phyloP scores from a whole-genome alignment of 1,140 invertebrate genomes.

The Pogonus chalceus region DNA sequence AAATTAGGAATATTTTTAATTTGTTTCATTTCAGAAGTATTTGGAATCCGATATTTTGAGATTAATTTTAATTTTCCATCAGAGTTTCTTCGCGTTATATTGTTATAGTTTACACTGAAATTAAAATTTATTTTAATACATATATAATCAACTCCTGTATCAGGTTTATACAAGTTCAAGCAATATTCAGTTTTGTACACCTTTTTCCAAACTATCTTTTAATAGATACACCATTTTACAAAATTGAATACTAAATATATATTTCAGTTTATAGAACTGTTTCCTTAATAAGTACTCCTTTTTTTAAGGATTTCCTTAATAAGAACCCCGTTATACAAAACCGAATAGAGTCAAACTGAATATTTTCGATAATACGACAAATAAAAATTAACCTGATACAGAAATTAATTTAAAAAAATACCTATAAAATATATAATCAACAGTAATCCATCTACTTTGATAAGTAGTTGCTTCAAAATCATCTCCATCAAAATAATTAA shows the following conservation, averaged over 20 bases:
- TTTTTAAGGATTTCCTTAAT: conserved; percentile 13
- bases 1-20: conserved; percentile 62
- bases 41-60: conserved; percentile 52
- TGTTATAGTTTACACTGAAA: conserved; percentile 19
- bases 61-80: conserved; percentile 43
- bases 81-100: conserved; percentile 7
- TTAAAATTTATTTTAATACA: conserved; percentile 8
- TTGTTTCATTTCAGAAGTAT: conserved; percentile 43
- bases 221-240: neutral
- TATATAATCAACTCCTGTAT: neutral
- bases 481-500: conserved; percentile 34
- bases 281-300: conserved; percentile 6
- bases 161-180: conserved; percentile 4
- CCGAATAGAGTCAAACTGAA: too few species aligned
- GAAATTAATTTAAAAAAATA: conserved; percentile 25
- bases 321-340: too few species aligned
- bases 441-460: conserved; percentile 66
- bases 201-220: neutral
- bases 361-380: neutral
- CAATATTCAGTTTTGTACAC: neutral
- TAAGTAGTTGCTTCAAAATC: conserved; percentile 54
- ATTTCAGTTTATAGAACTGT: neutral
- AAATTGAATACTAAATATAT: conserved; percentile 2
- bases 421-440: conserved; percentile 74
- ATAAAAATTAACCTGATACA: conserved; percentile 11